A percentile compares a stretch with the other conserved stretches of the same genome.
Conservation (phyloP, 2,888 invertebrate species). For the Amiota minor region DNA sequence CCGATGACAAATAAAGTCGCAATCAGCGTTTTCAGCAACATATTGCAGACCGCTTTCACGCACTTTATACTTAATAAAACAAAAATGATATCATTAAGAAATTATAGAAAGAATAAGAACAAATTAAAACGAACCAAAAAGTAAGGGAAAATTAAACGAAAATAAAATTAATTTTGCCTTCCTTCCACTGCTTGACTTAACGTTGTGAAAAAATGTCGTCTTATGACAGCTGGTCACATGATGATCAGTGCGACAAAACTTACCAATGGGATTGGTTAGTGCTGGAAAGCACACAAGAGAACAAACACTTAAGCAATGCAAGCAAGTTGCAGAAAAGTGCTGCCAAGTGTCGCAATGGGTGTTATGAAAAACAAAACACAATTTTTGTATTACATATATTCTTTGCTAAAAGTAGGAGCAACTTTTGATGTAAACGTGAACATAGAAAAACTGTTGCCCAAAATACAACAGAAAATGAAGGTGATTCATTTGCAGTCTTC, state of each 20-base stretch:
- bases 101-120: constrained; percentile 41
- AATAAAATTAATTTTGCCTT: constrained; percentile 54
- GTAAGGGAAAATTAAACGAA: constrained; percentile 60
- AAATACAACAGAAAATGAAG: too few relatives aligned
- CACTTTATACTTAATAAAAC: not conserved
- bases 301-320: too few relatives aligned
- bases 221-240: constrained; percentile 30
- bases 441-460: too few relatives aligned
- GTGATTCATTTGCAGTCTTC: too few relatives aligned
- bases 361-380: too few relatives aligned
- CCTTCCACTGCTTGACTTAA: constrained; percentile 51
- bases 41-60: constrained; percentile 48
- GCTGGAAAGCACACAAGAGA: too few relatives aligned
- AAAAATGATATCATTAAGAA: constrained; percentile 34
- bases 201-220: constrained; percentile 23
- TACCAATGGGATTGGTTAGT: too few relatives aligned
- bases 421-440: too few relatives aligned
- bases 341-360: too few relatives aligned
- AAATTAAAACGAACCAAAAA: constrained; percentile 58
- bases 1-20: constrained; percentile 63
- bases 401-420: too few relatives aligned
- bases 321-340: too few relatives aligned
- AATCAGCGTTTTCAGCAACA: constrained; percentile 66
- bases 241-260: not conserved
- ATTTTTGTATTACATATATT: too few relatives aligned